Evolutionary conservation across 2,113 vertebrate species (phyloP).

Genomic region (Platysteira castanea): DNA sequence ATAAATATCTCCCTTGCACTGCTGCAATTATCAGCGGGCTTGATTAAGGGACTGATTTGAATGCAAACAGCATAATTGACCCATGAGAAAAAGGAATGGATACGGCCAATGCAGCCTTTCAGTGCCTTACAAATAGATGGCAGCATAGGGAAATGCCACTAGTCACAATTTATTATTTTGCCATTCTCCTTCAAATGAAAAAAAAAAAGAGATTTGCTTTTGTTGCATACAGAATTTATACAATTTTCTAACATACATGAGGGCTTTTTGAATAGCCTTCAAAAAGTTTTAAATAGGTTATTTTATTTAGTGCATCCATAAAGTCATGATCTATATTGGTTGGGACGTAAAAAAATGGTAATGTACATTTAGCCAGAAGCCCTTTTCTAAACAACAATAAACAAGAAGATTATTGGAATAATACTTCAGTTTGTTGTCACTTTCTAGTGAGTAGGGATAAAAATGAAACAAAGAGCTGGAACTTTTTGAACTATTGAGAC

Average conservation of each 20-base stretch:
- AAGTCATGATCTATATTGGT: not conserved
- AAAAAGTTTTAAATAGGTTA: not conserved
- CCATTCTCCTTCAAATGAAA: not conserved
- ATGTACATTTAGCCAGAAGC: not conserved
- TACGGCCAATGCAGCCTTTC: not conserved
- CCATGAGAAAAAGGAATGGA: constrained; percentile 39
- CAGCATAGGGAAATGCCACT: constrained; percentile 8
- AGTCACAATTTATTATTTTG: not conserved
- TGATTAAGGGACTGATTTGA: constrained; percentile 55
- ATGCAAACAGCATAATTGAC: constrained; percentile 47
- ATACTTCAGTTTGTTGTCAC: constrained; percentile 22
- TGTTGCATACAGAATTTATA: not conserved
- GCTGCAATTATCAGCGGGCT: constrained; percentile 24
- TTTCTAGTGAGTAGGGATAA: not conserved
- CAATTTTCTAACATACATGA: not conserved
- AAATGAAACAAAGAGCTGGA: not conserved
- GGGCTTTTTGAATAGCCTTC: not conserved
- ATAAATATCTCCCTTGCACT: constrained; percentile 6
- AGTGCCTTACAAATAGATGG: not conserved
- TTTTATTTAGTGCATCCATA: not conserved
- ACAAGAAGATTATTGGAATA: constrained; percentile 7
- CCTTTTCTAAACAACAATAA: constrained; percentile 3
- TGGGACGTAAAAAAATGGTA: not conserved
- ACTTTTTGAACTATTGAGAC: not conserved
- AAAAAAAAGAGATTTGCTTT: not conserved